Percentiles rank a stretch among this genome's conserved stretches.
phyloP scores from a whole-genome alignment of 2,113 vertebrate species.

The Hyaena hyaena region DNA sequence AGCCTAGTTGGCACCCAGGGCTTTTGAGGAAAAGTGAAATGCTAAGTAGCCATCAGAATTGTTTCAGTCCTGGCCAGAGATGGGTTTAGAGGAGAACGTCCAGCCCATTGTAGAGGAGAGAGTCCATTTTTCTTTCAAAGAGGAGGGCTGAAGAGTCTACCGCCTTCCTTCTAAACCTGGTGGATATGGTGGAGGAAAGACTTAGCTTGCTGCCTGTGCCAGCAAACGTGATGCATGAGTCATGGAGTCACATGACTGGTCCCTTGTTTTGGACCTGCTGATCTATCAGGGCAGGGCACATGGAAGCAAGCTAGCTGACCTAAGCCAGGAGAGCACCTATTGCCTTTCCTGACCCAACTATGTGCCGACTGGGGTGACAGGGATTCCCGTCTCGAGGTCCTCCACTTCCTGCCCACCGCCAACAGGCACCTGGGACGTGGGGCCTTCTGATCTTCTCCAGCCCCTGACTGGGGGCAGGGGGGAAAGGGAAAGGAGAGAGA shows the following conservation, averaged over 20 bases:
- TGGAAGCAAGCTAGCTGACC: not conserved
- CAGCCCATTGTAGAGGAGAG: not conserved
- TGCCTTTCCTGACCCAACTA: not conserved
- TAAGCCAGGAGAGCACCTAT: not conserved
- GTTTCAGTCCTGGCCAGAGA: not conserved
- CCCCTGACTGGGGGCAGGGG: too few species aligned
- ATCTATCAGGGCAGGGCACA: not conserved
- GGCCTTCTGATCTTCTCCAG: not conserved
- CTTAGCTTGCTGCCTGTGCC: not conserved
- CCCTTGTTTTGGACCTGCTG: not conserved
- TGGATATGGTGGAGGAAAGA: accelerated
- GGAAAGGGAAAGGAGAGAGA: not conserved
- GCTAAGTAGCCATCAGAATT: constrained; percentile 4
- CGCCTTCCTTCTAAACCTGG: not conserved
- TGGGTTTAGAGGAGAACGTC: too few species aligned
- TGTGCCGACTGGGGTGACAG: not conserved
- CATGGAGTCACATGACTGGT: accelerated
- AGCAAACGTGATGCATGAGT: not conserved
- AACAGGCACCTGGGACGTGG: too few species aligned
- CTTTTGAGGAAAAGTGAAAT: constrained; percentile 16
- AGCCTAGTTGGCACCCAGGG: not conserved
- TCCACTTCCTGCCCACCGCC: not conserved
- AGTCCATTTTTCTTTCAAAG: not conserved
- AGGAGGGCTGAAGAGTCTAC: not conserved
- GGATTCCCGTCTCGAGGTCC: not conserved